Evolutionary conservation across 2,888 invertebrate genomes (phyloP), one percentile per base, ranked within the genome.

Genomic region (Noctuana brunneofusca): DNA sequence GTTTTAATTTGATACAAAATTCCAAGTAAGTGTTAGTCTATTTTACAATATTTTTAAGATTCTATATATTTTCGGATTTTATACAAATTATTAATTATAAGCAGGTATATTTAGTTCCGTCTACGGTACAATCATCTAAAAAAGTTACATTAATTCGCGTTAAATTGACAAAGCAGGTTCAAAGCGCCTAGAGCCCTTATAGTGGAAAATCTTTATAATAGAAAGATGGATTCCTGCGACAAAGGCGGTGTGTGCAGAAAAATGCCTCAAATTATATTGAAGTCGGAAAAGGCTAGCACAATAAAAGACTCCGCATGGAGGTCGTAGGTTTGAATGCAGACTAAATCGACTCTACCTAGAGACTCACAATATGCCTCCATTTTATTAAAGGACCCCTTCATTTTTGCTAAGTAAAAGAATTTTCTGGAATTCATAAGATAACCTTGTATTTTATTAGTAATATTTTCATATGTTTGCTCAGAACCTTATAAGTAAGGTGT

Each of bases 181-280:
- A n/a, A n/a, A n/a, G n/a, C n/a, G 16, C 22, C 12, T 46, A 53
- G 24, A 32, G 58, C 43, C 35, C 64, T 35, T 50, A 66, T 32
- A 64, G 46, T 58, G 52, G 32, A 64, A 67, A 66, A 65, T 65
- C 64, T 66, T 64, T 64, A 65, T 66, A 69, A 63, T 65, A 64
- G 67, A 65, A 66, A 66, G 63, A 67, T 69, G 67, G 70, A 71
- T 74, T 69, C 73, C 70, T 71, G 72, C 74, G 74, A 75, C 75
- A 74, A 71, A 75, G 68, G 71, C 71, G 62, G 62, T 66, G 68
- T 68, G 74, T 75, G 75, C 75, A 79, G 74, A 73, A 75, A 81
- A 81, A 80, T 75, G 80, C 74, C 76, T 82, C 77, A 83, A 82
- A 85, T 83, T 81, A 81, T 81, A 86, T 86, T 82, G 79, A 83